Conservation (phyloP, 2,797 vertebrate genomes). For the Pipistrellus nathusii region DNA sequence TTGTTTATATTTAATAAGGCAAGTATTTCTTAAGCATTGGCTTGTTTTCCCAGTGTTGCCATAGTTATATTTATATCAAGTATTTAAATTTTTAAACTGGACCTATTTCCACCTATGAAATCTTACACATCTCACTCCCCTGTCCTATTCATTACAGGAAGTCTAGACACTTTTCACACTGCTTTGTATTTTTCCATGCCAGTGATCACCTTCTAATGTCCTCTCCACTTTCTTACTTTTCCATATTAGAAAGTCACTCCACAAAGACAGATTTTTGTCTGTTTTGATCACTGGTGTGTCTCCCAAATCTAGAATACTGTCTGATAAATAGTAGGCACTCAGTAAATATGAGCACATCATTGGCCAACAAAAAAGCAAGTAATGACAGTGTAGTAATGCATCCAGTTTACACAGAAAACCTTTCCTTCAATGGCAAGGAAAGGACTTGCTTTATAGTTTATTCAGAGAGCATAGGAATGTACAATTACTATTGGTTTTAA, state of each 20-base stretch:
- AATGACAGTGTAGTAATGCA: background rate
- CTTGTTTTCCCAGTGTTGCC: background rate
- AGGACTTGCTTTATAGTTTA: background rate
- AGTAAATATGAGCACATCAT: background rate
- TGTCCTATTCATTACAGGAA: background rate
- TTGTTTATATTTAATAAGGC: conserved; percentile 6
- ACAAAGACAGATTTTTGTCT: background rate
- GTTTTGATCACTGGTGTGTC: background rate
- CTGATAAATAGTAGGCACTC: background rate
- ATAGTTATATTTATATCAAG: background rate
- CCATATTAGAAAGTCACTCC: background rate
- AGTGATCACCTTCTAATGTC: background rate
- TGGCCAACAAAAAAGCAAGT: background rate
- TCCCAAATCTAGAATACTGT: background rate
- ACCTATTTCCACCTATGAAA: background rate
- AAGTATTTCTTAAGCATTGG: conserved; percentile 17
- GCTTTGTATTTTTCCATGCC: background rate
- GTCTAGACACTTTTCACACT: background rate
- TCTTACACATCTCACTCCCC: background rate
- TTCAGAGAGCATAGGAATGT: background rate
- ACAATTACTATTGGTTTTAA: background rate
- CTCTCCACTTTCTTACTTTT: background rate
- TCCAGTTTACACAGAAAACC: background rate
- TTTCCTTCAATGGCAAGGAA: background rate
- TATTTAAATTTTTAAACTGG: conserved; percentile 32